Evolutionary conservation across 2,888 invertebrate species (phyloP).

Genomic region (Cheilosia grossa): DNA sequence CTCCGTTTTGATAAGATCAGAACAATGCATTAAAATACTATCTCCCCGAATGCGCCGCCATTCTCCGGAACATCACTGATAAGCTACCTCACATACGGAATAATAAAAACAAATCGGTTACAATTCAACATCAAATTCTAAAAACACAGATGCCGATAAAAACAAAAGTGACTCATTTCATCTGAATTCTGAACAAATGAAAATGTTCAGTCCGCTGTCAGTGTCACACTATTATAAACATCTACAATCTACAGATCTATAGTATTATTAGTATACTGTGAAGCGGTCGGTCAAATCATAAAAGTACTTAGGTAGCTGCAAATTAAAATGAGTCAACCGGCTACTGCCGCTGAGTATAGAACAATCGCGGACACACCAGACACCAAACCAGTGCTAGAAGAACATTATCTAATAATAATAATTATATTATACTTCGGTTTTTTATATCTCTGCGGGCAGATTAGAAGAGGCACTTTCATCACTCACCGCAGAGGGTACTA

Average conservation of each 20-base stretch:
- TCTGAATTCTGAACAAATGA: slow-evolving; percentile 5
- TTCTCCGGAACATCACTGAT: slow-evolving; percentile 24
- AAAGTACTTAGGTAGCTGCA: slow-evolving; percentile 21
- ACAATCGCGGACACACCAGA: slow-evolving; percentile 5
- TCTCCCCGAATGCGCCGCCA: not conserved
- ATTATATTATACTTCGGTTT: not conserved
- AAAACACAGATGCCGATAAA: slow-evolving; percentile 11
- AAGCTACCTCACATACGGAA: not conserved
- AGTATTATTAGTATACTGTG: too few relatives aligned
- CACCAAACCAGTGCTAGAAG: slow-evolving; percentile 16
- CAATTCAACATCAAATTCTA: slow-evolving; percentile 1
- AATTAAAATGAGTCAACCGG: slow-evolving; percentile 38
- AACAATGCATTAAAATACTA: not conserved
- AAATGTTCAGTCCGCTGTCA: slow-evolving; percentile 15
- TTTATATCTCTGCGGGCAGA: not conserved
- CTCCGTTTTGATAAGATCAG: too few relatives aligned
- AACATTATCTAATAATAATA: slow-evolving; percentile 31
- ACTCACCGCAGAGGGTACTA: not conserved
- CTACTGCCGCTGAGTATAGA: not conserved
- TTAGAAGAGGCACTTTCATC: slow-evolving; percentile 14
- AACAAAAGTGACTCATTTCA: slow-evolving; percentile 47
- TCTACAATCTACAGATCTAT: not conserved
- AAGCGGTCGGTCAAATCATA: not conserved
- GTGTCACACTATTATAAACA: slow-evolving; percentile 12
- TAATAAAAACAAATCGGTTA: not conserved